Percentiles rank a stretch among this genome's conserved stretches.
Conservation (phyloP, 2,888 invertebrate genomes). For the Platycheirus rosarum region DNA sequence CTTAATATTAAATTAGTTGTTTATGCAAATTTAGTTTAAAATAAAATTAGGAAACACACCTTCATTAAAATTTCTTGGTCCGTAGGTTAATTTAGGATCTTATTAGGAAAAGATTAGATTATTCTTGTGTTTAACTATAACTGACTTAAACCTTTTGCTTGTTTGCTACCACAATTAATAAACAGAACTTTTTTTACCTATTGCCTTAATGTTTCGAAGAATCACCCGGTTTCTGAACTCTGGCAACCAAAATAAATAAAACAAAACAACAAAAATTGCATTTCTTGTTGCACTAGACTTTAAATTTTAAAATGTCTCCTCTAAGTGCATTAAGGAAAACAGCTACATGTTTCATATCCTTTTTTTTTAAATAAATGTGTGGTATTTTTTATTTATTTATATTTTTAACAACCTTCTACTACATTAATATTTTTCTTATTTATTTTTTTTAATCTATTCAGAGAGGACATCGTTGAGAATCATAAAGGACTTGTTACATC, state of each 20-base stretch:
- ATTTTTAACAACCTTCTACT: conserved; percentile 8
- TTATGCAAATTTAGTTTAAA: no score
- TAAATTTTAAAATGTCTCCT: conserved; percentile 53
- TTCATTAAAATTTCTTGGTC: no score
- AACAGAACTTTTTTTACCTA: no score
- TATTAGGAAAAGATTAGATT: no score
- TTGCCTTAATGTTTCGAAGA: no score
- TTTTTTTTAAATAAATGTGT: conserved; percentile 20
- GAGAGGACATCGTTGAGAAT: conserved; percentile 59
- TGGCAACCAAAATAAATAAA: conserved; percentile 8
- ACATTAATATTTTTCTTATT: conserved; percentile 16
- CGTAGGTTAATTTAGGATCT: no score
- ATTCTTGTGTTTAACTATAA: no score
- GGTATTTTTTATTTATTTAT: conserved; percentile 20
- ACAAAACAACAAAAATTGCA: conserved; percentile 28
- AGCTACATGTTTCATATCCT: conserved; percentile 15
- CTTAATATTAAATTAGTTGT: no score
- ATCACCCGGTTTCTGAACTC: conserved; percentile 53
- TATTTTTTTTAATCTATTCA: conserved; percentile 29
- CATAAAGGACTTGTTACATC: conserved; percentile 61
- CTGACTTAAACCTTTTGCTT: no score
- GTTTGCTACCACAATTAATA: no score
- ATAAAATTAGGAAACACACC: no score
- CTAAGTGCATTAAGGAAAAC: conserved; percentile 57
- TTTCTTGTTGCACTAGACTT: conserved; percentile 48